A percentile compares a stretch with the other conserved stretches of the same genome.
Conservation (phyloP, 2,797 vertebrate species). For the Hemitrygon akajei region DNA sequence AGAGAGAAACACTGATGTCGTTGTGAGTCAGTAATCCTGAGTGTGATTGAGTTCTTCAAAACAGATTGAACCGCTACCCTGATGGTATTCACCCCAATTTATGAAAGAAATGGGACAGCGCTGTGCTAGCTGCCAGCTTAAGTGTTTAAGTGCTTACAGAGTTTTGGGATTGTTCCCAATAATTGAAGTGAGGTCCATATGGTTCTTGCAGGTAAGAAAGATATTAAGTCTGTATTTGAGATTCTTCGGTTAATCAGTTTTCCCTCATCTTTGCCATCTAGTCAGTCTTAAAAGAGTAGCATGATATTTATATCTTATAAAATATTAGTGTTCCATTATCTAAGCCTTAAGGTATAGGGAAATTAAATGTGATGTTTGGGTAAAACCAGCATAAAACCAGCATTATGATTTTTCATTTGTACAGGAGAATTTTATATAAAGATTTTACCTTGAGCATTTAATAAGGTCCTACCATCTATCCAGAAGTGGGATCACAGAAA, state of each 20-base stretch:
- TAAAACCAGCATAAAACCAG: not conserved
- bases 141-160: not conserved
- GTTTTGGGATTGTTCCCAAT: not conserved
- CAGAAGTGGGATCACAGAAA: not conserved
- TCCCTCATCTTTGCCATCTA: not conserved
- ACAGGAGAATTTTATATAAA: not conserved
- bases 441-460: not conserved
- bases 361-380: not conserved
- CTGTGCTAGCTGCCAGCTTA: not conserved
- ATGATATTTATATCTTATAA: not conserved
- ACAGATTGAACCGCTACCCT: not conserved
- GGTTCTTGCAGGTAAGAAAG: not conserved
- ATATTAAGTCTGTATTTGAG: not conserved
- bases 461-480: not conserved
- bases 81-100: not conserved
- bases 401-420: not conserved
- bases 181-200: not conserved
- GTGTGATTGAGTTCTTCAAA: not conserved
- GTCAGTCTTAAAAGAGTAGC: not conserved
- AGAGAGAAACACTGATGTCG: too few species aligned
- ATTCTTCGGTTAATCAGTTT: not conserved
- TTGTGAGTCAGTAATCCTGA: not conserved
- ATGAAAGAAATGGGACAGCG: not conserved
- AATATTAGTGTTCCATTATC: not conserved
- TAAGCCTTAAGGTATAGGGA: not conserved